Conservation (phyloP, 2,888 invertebrate species). For the Salticus scenicus region DNA sequence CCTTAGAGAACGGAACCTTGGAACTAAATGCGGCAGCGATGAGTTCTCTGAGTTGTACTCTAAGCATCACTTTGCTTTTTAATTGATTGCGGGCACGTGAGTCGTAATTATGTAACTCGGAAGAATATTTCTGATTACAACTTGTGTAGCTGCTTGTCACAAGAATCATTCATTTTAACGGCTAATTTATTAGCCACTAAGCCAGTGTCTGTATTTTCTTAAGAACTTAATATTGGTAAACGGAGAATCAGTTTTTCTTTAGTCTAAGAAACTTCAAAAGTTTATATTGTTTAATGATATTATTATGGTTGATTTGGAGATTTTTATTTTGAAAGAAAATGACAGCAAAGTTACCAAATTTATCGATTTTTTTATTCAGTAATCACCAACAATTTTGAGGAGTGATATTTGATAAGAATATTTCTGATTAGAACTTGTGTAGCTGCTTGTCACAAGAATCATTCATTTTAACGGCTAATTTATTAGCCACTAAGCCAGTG, state of each 20-base stretch:
- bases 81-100: constrained; percentile 58
- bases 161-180: constrained; percentile 60
- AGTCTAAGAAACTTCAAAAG: too few species aligned
- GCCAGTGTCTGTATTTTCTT: background rate
- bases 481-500: constrained; percentile 25
- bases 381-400: too few species aligned
- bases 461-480: constrained; percentile 65
- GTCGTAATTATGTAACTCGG: constrained; percentile 37
- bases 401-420: too few species aligned
- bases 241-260: too few species aligned
- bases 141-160: constrained; percentile 41
- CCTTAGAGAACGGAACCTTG: constrained; percentile 7
- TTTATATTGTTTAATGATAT: too few species aligned
- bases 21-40: constrained; percentile 28
- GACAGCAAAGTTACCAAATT: too few species aligned
- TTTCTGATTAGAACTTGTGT: constrained; percentile 28
- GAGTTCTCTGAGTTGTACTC: constrained; percentile 18
- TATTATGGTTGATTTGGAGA: too few species aligned
- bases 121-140: constrained; percentile 35
- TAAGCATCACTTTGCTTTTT: constrained; percentile 30
- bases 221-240: too few species aligned
- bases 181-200: constrained; percentile 50
- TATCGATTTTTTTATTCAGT: too few species aligned
- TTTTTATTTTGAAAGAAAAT: too few species aligned
- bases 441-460: constrained; percentile 48